Percentiles rank a stretch among this genome's conserved stretches.
Evolutionary conservation across 2,797 vertebrate genomes (phyloP).

Genomic region (Aythya fuligula): DNA sequence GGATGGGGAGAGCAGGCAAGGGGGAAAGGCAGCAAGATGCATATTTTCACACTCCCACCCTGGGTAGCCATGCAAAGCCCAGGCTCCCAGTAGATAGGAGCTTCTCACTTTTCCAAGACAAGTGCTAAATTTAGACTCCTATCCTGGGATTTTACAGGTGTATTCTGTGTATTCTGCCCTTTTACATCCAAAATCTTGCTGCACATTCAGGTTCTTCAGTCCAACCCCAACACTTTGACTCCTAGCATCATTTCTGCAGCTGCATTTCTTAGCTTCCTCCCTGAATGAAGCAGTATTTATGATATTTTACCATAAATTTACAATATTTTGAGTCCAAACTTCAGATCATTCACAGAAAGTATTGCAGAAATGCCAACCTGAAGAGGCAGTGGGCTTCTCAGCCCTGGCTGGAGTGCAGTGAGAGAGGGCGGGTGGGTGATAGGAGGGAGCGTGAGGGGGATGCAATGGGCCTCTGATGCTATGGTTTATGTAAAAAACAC

Average conservation of each 20-base stretch:
- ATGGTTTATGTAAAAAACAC: background rate
- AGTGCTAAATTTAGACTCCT: background rate
- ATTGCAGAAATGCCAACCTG: background rate
- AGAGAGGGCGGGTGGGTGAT: background rate
- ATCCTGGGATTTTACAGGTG: background rate
- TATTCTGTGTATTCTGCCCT: background rate
- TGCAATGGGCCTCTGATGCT: background rate
- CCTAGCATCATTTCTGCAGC: no score
- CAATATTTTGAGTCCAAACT: background rate
- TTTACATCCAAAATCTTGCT: background rate
- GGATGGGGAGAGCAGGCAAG: background rate
- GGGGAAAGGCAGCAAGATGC: background rate
- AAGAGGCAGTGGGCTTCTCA: accelerated
- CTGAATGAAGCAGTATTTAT: background rate
- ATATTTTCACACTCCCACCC: accelerated
- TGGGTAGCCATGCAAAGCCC: accelerated
- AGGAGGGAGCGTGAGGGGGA: background rate
- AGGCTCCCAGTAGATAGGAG: background rate
- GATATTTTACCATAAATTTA: no score
- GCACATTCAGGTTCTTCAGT: background rate
- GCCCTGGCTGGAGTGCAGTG: background rate
- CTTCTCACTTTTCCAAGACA: background rate
- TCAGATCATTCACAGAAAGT: background rate
- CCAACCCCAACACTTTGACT: background rate
- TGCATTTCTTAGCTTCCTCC: background rate